Conservation (phyloP, 2,113 vertebrate genomes). For the Nibea coibor region DNA sequence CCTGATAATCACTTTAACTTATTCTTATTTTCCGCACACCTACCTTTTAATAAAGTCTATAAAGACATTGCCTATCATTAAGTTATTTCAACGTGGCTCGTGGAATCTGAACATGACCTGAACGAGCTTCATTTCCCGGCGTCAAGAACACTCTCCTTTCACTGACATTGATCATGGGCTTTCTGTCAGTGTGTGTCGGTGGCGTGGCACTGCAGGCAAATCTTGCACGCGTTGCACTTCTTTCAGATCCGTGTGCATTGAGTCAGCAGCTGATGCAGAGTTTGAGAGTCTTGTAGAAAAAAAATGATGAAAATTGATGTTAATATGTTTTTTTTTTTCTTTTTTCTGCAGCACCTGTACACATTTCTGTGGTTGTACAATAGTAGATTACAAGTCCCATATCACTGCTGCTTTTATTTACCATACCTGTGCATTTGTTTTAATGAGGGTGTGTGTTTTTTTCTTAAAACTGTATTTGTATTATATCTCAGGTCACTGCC, state of each 20-base stretch:
- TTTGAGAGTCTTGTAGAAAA: conserved; percentile 4
- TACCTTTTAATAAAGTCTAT: neutral
- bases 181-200: conserved; percentile 1
- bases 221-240: conserved; percentile 29
- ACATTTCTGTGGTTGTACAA: neutral
- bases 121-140: neutral
- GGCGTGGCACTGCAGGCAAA: conserved; percentile 17
- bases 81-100: neutral
- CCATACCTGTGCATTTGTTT: conserved; percentile 7
- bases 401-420: conserved; percentile 30
- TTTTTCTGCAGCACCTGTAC: conserved; percentile 15
- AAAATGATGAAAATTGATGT: conserved; percentile 13
- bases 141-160: neutral
- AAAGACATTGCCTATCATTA: neutral
- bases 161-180: neutral
- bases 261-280: conserved; percentile 19
- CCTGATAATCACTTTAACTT: neutral
- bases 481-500: conserved; percentile 56
- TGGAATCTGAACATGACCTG: neutral
- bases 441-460: neutral
- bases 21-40: neutral
- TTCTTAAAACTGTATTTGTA: conserved; percentile 34
- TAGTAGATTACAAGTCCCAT: neutral
- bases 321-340: conserved; percentile 11
- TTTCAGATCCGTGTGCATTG: conserved; percentile 19